These are phyloP conservation scores for Furcifer pardalis DNA, from an alignment of 2,797 vertebrate genomes.

Conservation along the genomic window DNA sequence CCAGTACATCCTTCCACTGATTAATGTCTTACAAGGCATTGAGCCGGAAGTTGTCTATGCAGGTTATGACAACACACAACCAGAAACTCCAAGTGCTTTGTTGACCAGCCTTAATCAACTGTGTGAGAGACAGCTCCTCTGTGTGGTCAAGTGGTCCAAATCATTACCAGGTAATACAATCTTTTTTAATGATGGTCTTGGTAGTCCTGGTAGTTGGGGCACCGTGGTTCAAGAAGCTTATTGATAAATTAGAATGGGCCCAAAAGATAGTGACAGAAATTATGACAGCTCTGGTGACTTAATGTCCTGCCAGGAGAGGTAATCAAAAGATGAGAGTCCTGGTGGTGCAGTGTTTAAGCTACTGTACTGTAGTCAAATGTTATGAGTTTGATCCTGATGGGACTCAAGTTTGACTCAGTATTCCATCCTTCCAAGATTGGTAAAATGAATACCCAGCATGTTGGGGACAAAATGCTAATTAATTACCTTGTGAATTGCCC, in stretches of 20 bases:
- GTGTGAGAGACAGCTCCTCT: slow-evolving; percentile 93
- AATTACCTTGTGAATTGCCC: too few species aligned
- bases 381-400: too few species aligned
- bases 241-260: not conserved
- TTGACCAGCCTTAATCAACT: slow-evolving; percentile 93
- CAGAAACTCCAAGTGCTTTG: slow-evolving; percentile 86
- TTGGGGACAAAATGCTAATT: too few species aligned
- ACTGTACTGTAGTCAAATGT: too few species aligned
- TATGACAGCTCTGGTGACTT: not conserved
- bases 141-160: slow-evolving; percentile 98
- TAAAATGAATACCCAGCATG: too few species aligned
- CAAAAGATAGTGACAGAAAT: not conserved
- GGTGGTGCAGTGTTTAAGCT: too few species aligned
- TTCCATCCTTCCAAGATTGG: too few species aligned
- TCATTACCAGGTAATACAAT: slow-evolving; percentile 90
- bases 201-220: not conserved
- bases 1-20: slow-evolving; percentile 85
- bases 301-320: not conserved
- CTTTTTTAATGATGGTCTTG: not conserved
- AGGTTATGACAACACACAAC: slow-evolving; percentile 87
- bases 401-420: too few species aligned
- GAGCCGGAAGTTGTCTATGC: slow-evolving; percentile 92
- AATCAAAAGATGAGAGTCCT: too few species aligned
- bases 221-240: not conserved
- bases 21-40: slow-evolving; percentile 90